A percentile compares a stretch with the other conserved stretches of the same genome.
phyloP scores from a whole-genome alignment of 2,888 invertebrate species.

The Drepana falcataria region DNA sequence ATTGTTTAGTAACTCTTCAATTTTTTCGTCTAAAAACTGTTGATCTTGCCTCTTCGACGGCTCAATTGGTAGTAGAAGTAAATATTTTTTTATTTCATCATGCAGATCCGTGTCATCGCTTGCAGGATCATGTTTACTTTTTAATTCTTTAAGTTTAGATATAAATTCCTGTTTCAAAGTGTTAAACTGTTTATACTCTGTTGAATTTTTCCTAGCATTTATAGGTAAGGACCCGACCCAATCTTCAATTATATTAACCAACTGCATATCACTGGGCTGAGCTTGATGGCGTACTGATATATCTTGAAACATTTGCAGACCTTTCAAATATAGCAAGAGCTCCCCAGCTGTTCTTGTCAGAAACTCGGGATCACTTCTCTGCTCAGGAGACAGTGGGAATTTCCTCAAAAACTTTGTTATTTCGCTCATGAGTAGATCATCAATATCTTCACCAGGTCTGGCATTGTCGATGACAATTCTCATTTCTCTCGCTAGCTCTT shows the following conservation, averaged over 20 bases:
- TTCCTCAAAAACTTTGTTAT: conserved; percentile 19
- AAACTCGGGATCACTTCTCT: conserved; percentile 11
- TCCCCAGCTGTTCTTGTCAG: conserved; percentile 12
- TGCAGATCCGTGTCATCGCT: conserved; percentile 4
- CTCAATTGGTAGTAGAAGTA: conserved; percentile 15
- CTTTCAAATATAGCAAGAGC: conserved; percentile 21
- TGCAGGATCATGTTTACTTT: neutral
- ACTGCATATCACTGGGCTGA: conserved; percentile 4
- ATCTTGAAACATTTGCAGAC: conserved; percentile 20
- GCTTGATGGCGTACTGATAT: conserved; percentile 12
- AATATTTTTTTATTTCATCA: conserved; percentile 10
- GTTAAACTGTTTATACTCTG: conserved; percentile 7
- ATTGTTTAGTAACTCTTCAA: conserved; percentile 9
- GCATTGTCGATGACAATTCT: conserved; percentile 11
- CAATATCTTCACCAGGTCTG: conserved; percentile 9
- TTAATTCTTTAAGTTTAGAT: conserved; percentile 3
- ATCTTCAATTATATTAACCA: conserved; percentile 7
- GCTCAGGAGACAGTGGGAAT: conserved; percentile 15
- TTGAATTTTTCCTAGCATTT: conserved; percentile 5
- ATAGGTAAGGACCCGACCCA: conserved; percentile 15
- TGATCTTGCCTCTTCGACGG: conserved; percentile 8
- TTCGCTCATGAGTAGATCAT: conserved; percentile 15
- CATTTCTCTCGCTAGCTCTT: conserved; percentile 16
- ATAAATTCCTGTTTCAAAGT: conserved; percentile 7
- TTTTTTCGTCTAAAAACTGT: conserved; percentile 9